Conservation (phyloP, 2,888 invertebrate species). For the Spisula solida region DNA sequence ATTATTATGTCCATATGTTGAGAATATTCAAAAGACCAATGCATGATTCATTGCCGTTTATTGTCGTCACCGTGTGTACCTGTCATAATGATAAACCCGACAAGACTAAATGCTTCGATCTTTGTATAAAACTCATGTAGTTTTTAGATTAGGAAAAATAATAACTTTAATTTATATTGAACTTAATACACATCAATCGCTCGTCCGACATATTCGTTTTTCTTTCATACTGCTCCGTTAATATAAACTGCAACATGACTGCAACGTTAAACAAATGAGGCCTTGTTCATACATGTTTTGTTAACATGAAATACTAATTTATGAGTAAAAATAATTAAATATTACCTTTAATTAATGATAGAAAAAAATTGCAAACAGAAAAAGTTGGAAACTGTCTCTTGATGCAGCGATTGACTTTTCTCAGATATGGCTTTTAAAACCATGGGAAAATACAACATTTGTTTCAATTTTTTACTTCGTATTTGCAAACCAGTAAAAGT, state of each 20-base stretch:
- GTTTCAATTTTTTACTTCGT: no score
- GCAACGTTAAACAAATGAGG: background rate
- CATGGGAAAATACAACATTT: background rate
- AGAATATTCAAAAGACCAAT: no score
- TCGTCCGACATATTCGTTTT: background rate
- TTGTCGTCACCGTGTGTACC: no score
- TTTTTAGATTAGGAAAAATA: constrained; percentile 11
- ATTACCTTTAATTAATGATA: background rate
- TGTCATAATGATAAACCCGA: no score
- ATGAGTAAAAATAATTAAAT: background rate
- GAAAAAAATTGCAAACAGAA: background rate
- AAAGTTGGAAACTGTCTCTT: background rate
- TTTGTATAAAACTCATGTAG: background rate
- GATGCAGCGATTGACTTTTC: background rate
- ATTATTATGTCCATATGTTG: no score
- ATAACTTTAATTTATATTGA: no score
- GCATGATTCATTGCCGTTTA: no score
- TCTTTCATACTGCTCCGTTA: background rate
- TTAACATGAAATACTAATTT: constrained; percentile 15
- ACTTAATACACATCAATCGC: no score
- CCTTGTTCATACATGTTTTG: background rate
- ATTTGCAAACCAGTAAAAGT: background rate
- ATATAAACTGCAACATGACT: background rate
- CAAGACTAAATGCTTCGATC: no score
- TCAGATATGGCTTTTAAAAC: background rate